These are phyloP conservation scores for Caenorhabditis sp. DNA, from an alignment of 2,888 invertebrate species.

Conservation along the genomic window DNA sequence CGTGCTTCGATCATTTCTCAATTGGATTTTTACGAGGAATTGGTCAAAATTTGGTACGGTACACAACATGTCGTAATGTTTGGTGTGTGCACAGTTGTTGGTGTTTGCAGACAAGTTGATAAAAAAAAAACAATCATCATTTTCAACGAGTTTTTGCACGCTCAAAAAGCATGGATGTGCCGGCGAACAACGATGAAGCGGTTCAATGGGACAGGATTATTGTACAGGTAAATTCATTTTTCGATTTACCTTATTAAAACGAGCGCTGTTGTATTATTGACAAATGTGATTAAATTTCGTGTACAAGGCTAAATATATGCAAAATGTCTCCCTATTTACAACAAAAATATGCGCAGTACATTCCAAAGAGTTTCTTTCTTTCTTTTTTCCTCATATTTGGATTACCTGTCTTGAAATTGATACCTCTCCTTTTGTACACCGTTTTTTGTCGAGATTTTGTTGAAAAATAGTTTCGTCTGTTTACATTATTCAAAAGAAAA, in stretches of 20 bases:
- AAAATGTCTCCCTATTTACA: not conserved
- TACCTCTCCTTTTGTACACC: not conserved
- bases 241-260: not conserved
- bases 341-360: not conserved
- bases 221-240: not conserved
- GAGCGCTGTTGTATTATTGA: not conserved
- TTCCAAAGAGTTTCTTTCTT: not conserved
- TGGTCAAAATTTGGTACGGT: not conserved
- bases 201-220: not conserved
- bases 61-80: not conserved
- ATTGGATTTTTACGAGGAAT: too few species aligned
- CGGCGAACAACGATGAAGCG: not conserved
- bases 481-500: not conserved
- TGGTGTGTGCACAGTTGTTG: not conserved
- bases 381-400: not conserved
- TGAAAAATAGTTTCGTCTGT: not conserved
- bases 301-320: not conserved
- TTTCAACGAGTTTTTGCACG: not conserved
- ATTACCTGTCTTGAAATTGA: not conserved
- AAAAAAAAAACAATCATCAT: not conserved
- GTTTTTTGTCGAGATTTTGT: not conserved
- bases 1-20: too few species aligned
- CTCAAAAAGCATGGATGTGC: not conserved
- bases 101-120: not conserved
- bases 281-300: not conserved